Base-by-base conservation (phyloP, 2,888 invertebrate species). In the Baronia brevicornis region DNA sequence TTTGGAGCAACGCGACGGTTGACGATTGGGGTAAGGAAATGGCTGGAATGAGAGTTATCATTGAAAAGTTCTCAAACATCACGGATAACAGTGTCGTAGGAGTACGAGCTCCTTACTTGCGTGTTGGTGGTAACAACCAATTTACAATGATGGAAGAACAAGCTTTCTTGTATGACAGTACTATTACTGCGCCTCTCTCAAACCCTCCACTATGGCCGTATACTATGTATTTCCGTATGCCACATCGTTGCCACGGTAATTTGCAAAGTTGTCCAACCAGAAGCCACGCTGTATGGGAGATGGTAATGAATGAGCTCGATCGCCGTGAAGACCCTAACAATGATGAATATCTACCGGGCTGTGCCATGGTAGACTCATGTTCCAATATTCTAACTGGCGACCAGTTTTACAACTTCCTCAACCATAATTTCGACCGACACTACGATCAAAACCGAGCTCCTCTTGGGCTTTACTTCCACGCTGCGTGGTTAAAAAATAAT, bases 141-240 rank as follows among this genome's bases (percentile, higher is more conserved):
- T 97, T 97, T 82, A 94, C 95, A 54, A 97, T 97, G 96, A 96
- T 97, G 96, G 93, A 95, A 72, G 95, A 96, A 71, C 94, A 96
- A 68, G 94, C 94, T 5, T 97, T 97, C 88, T 84, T 95, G 25
- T 98, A 97, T 67, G 97, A 98, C 73, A 96, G 96, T 22, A 96
- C 97, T 28, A 96, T 97, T 66, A 95, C 96, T 0, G 95, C 96
- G 1, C 94, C 96, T 1, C 85, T 96, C 18, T 93, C 92, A 48
- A 94, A 95, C 65, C 95, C 95, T 9, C 96, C 96, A 30, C 89
- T 96, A 47, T 98, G 98, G 98, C 98, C 98, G 2, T 98, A 98
- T 87, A 98, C 97, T 36, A 93, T 98, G 91, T 97, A 97, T 87
- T 97, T 96, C 89, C 90, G 94, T 57, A 95, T 97, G 94, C 95